Evolutionary conservation across 2,113 vertebrate species (phyloP), one percentile per base, ranked within the genome.

Genomic region (Apteryx owenii): DNA sequence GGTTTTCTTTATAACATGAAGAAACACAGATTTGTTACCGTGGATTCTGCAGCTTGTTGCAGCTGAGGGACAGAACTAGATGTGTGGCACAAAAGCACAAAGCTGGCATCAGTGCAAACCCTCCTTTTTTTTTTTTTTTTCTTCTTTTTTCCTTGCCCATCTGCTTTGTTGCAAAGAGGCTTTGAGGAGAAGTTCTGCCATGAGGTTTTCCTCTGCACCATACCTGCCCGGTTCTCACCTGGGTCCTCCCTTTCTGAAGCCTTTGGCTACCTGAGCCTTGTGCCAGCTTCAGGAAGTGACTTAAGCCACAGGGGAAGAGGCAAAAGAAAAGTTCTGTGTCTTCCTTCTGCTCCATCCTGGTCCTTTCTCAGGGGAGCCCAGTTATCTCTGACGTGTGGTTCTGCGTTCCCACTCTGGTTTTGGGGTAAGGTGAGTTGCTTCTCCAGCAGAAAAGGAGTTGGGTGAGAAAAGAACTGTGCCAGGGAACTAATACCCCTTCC

Each of bases 21-120:
- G 17, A n/a, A 71, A 70, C 25, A 10, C 3, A 5, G 0, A 0
- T 64, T 50, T n/a, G 19, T 76, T 60, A 15, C 13, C 33, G 21
- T 1, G 38, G 38, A 11, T 60, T 4, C 21, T 81, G 56, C 4
- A 9, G n/a, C 19, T 64, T 81, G 38, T 12, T 75, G 72, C 31
- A 62, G 50, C 29, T 7, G 22, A 18, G 9, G 70, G 29, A 69
- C 25, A 38, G 38, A 62, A 5, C 1, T 1, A 20, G 12, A 5
- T 12, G 1, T 21, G 46, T 66, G 19, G 13, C 29, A 33, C 56
- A 60, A 48, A 48, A 60, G 56, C 19, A 19, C 56, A 58, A 58
- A 58, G 56, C 51, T 83, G 31, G 40, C 3, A 1, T 21, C 85
- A 64, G 56, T 14, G 23, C 46, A 78, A n/a, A 68, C 0, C 1